Percentiles rank a stretch among this genome's conserved stretches.
Evolutionary conservation across 2,113 vertebrate species (phyloP).

Genomic region (Hyla sarda): DNA sequence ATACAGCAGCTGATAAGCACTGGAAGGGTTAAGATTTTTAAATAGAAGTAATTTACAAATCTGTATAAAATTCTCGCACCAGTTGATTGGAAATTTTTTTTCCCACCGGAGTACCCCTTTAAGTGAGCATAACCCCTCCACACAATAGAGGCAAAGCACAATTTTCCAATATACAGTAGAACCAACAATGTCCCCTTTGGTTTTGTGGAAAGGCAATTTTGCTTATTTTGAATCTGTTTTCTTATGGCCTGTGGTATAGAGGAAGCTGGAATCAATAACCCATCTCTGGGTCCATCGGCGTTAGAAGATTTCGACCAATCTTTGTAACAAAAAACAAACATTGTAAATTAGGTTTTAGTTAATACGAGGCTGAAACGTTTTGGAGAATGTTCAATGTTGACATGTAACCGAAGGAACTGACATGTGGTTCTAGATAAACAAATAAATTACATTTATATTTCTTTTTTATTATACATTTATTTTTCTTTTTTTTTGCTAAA

Average conservation of each 20-base stretch:
- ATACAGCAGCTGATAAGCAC: no score
- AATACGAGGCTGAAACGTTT: neutral
- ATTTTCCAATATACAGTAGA: no score
- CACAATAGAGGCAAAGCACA: no score
- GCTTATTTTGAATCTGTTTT: neutral
- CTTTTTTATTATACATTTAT: no score
- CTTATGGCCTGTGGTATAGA: neutral
- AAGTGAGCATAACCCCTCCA: no score
- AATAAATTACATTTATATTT: neutral
- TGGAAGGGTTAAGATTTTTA: no score
- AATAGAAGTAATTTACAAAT: no score
- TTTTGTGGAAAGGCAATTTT: no score
- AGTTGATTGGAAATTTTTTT: no score
- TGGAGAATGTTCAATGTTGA: neutral
- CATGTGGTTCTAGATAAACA: neutral
- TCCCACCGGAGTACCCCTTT: no score
- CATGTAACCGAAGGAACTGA: conserved; percentile 9
- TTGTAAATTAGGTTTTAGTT: neutral
- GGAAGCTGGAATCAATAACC: neutral
- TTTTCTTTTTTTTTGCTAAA: neutral
- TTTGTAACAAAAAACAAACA: neutral
- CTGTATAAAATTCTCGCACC: no score
- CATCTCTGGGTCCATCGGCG: neutral
- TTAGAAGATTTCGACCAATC: neutral
- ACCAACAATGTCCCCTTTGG: no score